Evolutionary conservation across 2,888 invertebrate species (phyloP), one percentile per base, ranked within the genome.

Genomic region (Polia nebulosa): DNA sequence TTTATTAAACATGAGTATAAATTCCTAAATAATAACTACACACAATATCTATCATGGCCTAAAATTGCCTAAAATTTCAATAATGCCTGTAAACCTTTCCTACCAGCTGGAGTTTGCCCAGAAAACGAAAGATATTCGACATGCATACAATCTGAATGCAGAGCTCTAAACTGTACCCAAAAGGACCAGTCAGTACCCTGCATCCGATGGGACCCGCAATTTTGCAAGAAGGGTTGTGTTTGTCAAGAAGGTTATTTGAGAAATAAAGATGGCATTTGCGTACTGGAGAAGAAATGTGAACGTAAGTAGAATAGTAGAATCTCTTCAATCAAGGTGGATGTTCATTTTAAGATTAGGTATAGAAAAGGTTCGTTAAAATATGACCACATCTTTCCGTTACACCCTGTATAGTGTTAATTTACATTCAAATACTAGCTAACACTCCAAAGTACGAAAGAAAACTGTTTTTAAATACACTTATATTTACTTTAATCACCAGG

Each of bases 71-170:
- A 17, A 2, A 39, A 39, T 17, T 39, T 39, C 17, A 15, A 39
- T 39, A 17, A 39, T 39, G 4, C 17, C n/a, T 41, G 39, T 41
- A 1, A 41, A 5, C 17, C 17, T n/a, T 41, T n/a, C n/a, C 7
- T n/a, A n/a, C n/a, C 56, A 86, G 87, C 82, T 52, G 68, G 25
- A 63, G 73, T 72, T 27, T 68, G 68, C 15, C 68, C 32, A 7
- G 17, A 7, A 0, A 78, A 87, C 11, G 87, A 87, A 76, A 68
- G 57, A 32, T 84, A 77, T 65, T 83, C 82, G 0, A 41, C 13
- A 34, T 88, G 88, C 57, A 72, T 64, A 20, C 78, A 85, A 76
- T 74, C 57, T 6, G 63, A 76, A 59, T 87, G 88, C 41, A 70
- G 81, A 71, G 72, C 82, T 25, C 64, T 78, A n/a, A 72, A 79